Evolutionary conservation across 2,797 vertebrate genomes (phyloP).

Genomic region (Chaetophractus vellerosus): DNA sequence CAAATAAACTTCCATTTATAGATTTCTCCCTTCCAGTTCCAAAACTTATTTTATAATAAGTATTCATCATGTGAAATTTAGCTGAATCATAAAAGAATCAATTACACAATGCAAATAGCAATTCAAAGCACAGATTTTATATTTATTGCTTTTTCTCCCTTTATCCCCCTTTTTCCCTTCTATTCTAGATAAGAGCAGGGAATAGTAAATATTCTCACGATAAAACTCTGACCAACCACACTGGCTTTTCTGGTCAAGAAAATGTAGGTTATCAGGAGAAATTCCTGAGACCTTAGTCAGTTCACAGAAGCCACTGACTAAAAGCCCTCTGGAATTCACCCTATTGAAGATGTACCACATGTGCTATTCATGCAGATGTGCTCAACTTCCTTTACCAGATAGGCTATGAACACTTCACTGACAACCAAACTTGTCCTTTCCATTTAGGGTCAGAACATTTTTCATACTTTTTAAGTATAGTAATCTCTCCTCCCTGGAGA

Average conservation of each 20-base stretch:
- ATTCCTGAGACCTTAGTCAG: constrained; percentile 25
- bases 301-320: constrained; percentile 4
- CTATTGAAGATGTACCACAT: no score
- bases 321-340: background rate
- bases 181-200: no score
- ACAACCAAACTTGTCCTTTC: constrained; percentile 2
- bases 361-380: background rate
- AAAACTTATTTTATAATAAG: constrained; percentile 75
- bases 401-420: background rate
- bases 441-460: constrained; percentile 30
- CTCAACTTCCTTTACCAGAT: constrained; percentile 3
- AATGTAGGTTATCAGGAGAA: constrained; percentile 46
- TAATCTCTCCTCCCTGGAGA: constrained; percentile 38
- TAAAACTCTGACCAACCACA: no score
- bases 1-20: no score
- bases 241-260: constrained; percentile 65
- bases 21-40: background rate
- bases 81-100: constrained; percentile 67
- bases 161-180: no score
- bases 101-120: constrained; percentile 42
- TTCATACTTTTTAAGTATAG: background rate
- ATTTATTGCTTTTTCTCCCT: background rate
- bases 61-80: constrained; percentile 69
- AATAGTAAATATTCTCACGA: no score
- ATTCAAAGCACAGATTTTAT: constrained; percentile 41